Evolutionary conservation across 2,797 vertebrate genomes (phyloP).

Genomic region (Threskiornis aethiopicus): DNA sequence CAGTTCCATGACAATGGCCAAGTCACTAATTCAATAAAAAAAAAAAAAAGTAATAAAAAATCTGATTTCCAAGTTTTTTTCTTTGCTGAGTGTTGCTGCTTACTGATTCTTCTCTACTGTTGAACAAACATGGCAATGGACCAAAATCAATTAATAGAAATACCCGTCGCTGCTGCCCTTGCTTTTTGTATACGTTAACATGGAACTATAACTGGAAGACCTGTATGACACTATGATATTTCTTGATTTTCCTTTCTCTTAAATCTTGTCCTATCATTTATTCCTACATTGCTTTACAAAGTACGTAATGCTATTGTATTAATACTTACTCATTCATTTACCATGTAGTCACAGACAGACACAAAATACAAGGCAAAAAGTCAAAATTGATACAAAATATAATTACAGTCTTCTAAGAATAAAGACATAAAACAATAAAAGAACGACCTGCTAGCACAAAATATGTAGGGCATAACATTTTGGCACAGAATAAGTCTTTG

Average conservation of each 20-base stretch:
- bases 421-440: neutral
- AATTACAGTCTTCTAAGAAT: neutral
- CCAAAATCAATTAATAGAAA: neutral
- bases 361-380: neutral
- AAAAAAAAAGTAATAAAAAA: neutral
- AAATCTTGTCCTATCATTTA: neutral
- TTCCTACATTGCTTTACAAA: neutral
- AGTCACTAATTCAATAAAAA: neutral
- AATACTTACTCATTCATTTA: neutral
- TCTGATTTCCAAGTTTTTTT: neutral
- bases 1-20: neutral
- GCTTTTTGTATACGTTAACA: neutral
- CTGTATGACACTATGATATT: neutral
- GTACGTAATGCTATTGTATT: neutral
- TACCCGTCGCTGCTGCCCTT: neutral
- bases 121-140: neutral
- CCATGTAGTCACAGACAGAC: neutral
- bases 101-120: neutral
- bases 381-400: neutral
- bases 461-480: neutral
- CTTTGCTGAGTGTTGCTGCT: neutral
- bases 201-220: neutral
- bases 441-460: rapidly evolving
- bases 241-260: neutral
- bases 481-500: neutral